phyloP scores from a whole-genome alignment of 2,797 vertebrate genomes.

The Aphelocoma californica region DNA sequence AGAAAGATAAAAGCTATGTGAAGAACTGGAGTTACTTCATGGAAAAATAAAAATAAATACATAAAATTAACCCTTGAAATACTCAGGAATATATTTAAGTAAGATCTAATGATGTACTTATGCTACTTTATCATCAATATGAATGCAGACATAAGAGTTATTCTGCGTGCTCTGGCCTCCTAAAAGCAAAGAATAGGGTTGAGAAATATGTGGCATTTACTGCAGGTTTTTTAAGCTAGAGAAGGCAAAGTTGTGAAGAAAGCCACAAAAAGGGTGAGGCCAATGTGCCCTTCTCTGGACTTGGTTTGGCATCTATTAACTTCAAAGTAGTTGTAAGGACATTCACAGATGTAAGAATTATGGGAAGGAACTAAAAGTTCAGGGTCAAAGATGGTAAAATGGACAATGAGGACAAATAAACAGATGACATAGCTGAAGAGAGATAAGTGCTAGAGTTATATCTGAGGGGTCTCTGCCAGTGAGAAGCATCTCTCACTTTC shows the following conservation, averaged over 20 bases:
- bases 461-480: background rate
- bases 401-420: slow-evolving; percentile 15
- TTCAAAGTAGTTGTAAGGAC: background rate
- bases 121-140: background rate
- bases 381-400: slow-evolving; percentile 20
- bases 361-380: background rate
- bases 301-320: background rate
- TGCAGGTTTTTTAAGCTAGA: background rate
- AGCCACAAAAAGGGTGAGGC: background rate
- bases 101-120: background rate
- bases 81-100: background rate
- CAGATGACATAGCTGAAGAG: background rate
- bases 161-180: background rate
- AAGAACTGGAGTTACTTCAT: background rate
- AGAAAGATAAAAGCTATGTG: background rate
- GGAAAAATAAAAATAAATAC: background rate
- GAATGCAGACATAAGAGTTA: background rate
- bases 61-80: background rate
- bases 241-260: background rate
- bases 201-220: background rate
- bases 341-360: background rate
- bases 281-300: background rate
- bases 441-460: background rate
- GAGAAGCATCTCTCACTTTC: slow-evolving; percentile 10
- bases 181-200: background rate